Evolutionary conservation across 2,113 vertebrate genomes (phyloP).

Genomic region (Tenebrosternarchus preto): DNA sequence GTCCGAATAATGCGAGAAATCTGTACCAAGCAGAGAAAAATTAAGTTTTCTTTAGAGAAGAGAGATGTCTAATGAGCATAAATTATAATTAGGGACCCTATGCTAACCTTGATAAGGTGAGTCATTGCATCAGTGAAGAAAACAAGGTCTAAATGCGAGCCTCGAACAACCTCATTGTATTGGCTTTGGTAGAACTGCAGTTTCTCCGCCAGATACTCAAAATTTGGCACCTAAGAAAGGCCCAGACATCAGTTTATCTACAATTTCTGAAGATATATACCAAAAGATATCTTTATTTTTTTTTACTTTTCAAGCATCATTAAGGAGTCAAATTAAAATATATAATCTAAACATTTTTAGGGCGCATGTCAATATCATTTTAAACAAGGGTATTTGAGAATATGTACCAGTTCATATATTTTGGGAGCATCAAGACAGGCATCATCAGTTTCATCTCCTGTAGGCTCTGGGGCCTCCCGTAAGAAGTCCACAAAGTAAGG

Average conservation of each 20-base stretch:
- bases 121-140: slow-evolving; percentile 87
- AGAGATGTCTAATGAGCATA: not conserved
- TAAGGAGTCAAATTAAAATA: too few relatives aligned
- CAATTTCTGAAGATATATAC: not conserved
- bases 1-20: slow-evolving; percentile 85
- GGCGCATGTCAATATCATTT: too few relatives aligned
- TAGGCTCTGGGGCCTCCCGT: slow-evolving; percentile 76
- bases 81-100: not conserved
- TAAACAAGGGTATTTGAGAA: not conserved
- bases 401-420: slow-evolving; percentile 70
- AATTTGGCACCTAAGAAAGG: slow-evolving; percentile 72
- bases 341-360: too few relatives aligned
- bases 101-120: slow-evolving; percentile 86
- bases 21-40: slow-evolving; percentile 63
- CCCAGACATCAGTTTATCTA: not conserved
- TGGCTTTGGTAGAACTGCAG: slow-evolving; percentile 77
- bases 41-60: not conserved
- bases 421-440: slow-evolving; percentile 63
- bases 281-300: not conserved
- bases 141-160: slow-evolving; percentile 81
- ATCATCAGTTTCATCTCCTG: slow-evolving; percentile 71
- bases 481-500: slow-evolving; percentile 88
- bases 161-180: slow-evolving; percentile 79
- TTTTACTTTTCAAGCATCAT: too few relatives aligned
- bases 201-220: slow-evolving; percentile 72